Conservation (phyloP, 2,888 invertebrate genomes). For the Hololepta plana region DNA sequence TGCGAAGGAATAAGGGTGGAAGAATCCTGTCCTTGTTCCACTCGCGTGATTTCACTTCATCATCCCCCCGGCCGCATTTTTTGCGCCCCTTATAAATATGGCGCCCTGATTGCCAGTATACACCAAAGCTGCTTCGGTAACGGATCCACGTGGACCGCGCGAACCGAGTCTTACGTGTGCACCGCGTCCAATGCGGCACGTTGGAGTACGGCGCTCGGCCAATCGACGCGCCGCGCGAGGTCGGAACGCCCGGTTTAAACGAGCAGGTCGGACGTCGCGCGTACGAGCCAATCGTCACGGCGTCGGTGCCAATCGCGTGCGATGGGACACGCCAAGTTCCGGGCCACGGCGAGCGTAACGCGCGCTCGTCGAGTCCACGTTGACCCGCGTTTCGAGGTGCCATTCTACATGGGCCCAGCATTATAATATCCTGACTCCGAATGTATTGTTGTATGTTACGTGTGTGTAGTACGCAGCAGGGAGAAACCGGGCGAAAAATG, state of each 20-base stretch:
- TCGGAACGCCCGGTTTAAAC: constrained; percentile 7
- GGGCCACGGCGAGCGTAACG: constrained; percentile 13
- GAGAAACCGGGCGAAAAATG: constrained; percentile 28
- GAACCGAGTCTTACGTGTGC: no score
- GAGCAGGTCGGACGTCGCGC: constrained; percentile 12
- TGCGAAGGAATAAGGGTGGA: no score
- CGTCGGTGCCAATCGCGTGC: no score
- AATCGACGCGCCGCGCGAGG: constrained; percentile 14
- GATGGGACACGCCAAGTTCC: not conserved
- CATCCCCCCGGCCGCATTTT: no score
- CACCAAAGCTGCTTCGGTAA: constrained; percentile 25
- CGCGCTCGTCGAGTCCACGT: constrained; percentile 24
- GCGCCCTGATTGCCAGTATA: constrained; percentile 33
- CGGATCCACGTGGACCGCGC: constrained; percentile 24
- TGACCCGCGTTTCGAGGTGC: constrained; percentile 25
- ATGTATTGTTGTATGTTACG: constrained; percentile 20
- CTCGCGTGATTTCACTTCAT: constrained; percentile 30
- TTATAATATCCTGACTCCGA: constrained; percentile 7
- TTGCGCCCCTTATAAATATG: constrained; percentile 33
- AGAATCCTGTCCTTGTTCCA: constrained; percentile 30
- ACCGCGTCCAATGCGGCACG: constrained; percentile 8
- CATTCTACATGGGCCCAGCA: constrained; percentile 14
- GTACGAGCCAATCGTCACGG: not conserved
- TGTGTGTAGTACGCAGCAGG: constrained; percentile 27
- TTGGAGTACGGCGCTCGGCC: constrained; percentile 14